These are phyloP conservation scores for Dichetophora obliterata DNA, from an alignment of 2,888 invertebrate genomes.

Conservation along the genomic window DNA sequence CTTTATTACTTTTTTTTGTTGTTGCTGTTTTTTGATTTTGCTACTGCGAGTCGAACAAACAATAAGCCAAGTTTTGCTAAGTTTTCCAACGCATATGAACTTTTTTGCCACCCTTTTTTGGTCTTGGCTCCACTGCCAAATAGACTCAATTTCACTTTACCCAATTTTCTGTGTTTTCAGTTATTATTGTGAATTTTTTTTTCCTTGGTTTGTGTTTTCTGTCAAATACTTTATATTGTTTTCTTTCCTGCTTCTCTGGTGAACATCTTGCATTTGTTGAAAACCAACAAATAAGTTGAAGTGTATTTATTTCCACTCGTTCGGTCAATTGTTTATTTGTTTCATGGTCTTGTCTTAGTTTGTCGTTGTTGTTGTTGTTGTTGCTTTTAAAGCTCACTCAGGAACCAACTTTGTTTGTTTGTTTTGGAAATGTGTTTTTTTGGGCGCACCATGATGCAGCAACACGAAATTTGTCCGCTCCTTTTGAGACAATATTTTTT, in stretches of 20 bases:
- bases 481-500: neutral
- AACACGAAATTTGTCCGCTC: neutral
- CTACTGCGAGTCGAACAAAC: neutral
- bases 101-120: neutral
- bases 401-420: neutral
- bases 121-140: slow-evolving; percentile 26
- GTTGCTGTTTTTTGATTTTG: neutral
- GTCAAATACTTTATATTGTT: neutral
- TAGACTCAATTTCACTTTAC: slow-evolving; percentile 34
- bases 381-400: neutral
- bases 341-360: neutral
- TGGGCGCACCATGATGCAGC: neutral
- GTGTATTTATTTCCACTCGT: slow-evolving; percentile 36
- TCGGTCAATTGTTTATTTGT: slow-evolving; percentile 31
- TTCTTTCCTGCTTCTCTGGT: neutral
- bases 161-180: slow-evolving; percentile 13
- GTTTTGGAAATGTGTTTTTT: neutral
- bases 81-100: neutral
- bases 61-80: slow-evolving; percentile 17
- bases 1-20: neutral
- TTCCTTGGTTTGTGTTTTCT: neutral
- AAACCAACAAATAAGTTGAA: slow-evolving; percentile 26
- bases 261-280: neutral
- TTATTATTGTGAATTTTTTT: neutral
- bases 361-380: neutral